Evolutionary conservation across 2,113 vertebrate genomes (phyloP), one percentile per base, ranked within the genome.

Genomic region (Paramormyrops kingsleyae): DNA sequence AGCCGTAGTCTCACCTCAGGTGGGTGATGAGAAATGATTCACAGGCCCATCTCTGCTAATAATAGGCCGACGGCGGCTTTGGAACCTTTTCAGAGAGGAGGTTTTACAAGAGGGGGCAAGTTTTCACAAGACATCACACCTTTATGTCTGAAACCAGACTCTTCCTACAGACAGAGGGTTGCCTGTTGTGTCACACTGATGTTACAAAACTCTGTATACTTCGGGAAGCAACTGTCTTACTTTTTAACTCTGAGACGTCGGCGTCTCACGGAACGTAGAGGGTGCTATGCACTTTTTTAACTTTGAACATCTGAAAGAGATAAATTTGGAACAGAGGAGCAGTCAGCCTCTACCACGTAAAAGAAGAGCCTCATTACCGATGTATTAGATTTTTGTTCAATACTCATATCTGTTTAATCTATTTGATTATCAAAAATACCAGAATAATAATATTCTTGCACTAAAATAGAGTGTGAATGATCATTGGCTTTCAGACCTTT

Each of bases 21-120:
- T 52, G 86, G 86, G 86, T 39, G 50, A 90, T 94, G 94, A 89
- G 94, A 89, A 74, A 92, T 95, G 94, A 94, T 92, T 93, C 52
- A 21, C 87, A n/a, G 52, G 10, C 59, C 3, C 17, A 13, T 1
- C 44, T 27, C 15, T 31, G 83, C 46, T 47, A 86, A 49, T 31
- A 86, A 86, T 50, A 27, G 44, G 10, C 19, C 12, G 19, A 2
- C n/a, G 44, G 3, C 3, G 24, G 4, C 24, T 86, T 15, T 47
- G 83, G 83, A 86, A 50, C 47, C n/a, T 4, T 50, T 31, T 86
- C 44, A 13, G 83, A 13, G 46, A 50, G 42, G 44, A n/a, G 44
- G 44, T 49, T 86, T 50, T 47, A 86, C 44, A 86, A 47, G 44
- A 42, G 74, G 35, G 27, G 74, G 35, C 74, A 80, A 42, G 74